Evolutionary conservation across 1,140 invertebrate species (phyloP).

Genomic region (Schlechtendalia chinensis): DNA sequence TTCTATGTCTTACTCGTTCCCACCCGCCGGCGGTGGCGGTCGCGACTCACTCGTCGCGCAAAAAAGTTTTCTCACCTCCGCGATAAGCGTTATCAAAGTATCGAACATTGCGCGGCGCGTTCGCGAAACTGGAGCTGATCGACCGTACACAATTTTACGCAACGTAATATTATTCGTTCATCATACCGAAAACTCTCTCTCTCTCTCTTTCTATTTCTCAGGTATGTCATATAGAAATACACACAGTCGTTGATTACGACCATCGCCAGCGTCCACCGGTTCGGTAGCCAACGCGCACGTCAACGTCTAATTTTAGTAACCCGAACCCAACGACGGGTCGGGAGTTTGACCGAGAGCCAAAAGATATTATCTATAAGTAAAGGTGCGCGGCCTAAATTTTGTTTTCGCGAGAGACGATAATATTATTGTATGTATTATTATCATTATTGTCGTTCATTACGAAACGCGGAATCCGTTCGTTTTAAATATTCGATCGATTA

Average conservation of each 20-base stretch:
- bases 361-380: background rate
- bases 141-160: no score
- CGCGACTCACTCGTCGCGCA: background rate
- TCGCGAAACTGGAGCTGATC: no score
- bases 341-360: conserved; percentile 9
- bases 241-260: background rate
- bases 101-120: background rate
- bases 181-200: no score
- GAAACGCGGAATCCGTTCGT: background rate
- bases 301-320: conserved; percentile 22
- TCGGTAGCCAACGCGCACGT: background rate
- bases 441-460: background rate
- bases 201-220: no score
- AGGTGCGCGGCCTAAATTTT: background rate
- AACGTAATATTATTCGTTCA: no score
- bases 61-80: background rate
- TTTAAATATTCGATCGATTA: background rate
- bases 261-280: background rate
- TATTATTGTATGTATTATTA: no score
- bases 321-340: background rate
- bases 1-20: background rate
- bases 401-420: background rate
- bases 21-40: background rate
- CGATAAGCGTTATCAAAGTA: conserved; percentile 11
- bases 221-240: background rate